Base-by-base conservation (phyloP, 1,140 invertebrate genomes). In the Cephus cinctus region DNA sequence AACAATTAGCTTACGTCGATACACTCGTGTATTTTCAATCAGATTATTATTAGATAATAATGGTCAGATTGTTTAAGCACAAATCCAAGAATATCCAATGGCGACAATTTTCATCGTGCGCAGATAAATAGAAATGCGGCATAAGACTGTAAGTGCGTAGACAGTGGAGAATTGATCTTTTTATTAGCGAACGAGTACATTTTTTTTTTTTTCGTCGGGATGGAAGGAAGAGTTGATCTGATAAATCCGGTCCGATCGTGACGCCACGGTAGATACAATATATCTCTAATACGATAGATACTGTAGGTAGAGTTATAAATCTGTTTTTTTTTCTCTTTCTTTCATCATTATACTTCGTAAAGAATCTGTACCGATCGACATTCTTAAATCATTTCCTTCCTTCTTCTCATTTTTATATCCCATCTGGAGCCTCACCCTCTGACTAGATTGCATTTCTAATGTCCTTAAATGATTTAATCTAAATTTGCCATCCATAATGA, bases 381-480 rank as follows among this genome's bases (percentile, higher is more conserved):
- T 46, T 25, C 11, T 27, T 11, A 49, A 21, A 45, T 18, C 22
- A 34, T 16, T 49, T 32, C 6, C 31, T 22, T 19, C n/a, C 6
- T 8, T 12, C 20, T 31, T 35, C 9, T 20, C 35, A 32, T 20
- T 35, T 36, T 52, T 54, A 47, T 39, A 44, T 53, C 32, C 52
- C 43, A 36, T 54, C 50, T 52, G 54, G 56, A 66, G 57, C 58
- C 57, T 56, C 56, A 54, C 60, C 57, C 59, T 63, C 55, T 75
- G 71, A 75, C 71, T 75, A 75, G 72, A 75, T 71, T 73, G 69
- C 67, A 61, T 68, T 66, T 69, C 60, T 68, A 71, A 71, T 61
- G 57, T 63, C 59, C 55, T 64, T 69, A 39, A 68, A 68, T 54
- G 51, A 51, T 59, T 60, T 56, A 25, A 61, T 65, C 64, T 71